Conservation (phyloP, 2,888 invertebrate species). For the Amblyjoppa proteus region DNA sequence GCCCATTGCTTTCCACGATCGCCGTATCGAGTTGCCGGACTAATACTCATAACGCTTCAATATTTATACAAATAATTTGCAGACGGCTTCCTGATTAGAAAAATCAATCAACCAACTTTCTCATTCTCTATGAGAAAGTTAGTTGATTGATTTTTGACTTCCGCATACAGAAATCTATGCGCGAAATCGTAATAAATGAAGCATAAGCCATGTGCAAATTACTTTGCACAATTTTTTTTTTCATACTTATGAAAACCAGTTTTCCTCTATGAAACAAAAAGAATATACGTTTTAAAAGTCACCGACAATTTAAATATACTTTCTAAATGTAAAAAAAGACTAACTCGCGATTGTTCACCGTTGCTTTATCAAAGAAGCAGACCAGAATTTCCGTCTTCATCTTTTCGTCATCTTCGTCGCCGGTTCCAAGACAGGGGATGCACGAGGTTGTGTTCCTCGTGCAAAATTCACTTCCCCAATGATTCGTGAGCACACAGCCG, state of each 20-base stretch:
- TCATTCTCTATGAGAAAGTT: too few relatives aligned
- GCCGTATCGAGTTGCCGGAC: background rate
- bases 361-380: constrained; percentile 6
- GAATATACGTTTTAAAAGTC: too few relatives aligned
- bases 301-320: too few relatives aligned
- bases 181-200: too few relatives aligned
- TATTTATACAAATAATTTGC: background rate
- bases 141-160: too few relatives aligned
- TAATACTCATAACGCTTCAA: background rate
- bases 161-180: too few relatives aligned
- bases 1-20: background rate
- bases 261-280: too few relatives aligned
- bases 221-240: too few relatives aligned
- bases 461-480: constrained; percentile 40
- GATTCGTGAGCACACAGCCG: background rate
- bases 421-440: background rate
- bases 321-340: background rate
- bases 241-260: too few relatives aligned
- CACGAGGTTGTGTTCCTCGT: constrained; percentile 18
- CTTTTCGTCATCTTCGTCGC: background rate
- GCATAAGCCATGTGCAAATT: too few relatives aligned
- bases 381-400: constrained; percentile 33
- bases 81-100: too few relatives aligned
- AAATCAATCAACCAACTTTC: too few relatives aligned
- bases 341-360: constrained; percentile 22